Evolutionary conservation across 2,113 vertebrate genomes (phyloP).

Genomic region (Halcyon malimbica): DNA sequence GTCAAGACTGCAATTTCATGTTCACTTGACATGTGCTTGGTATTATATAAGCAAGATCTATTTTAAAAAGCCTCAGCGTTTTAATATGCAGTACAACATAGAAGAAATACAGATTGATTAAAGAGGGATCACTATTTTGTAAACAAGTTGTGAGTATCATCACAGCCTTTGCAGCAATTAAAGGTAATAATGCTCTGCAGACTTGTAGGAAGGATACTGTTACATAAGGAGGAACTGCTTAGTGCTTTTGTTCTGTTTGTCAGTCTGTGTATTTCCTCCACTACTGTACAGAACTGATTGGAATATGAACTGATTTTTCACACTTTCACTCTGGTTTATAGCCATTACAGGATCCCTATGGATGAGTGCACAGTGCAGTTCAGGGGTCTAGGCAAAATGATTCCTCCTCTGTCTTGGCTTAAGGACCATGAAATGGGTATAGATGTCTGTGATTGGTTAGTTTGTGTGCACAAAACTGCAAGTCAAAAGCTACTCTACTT

Average conservation of each 20-base stretch:
- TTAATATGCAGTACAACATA: not conserved
- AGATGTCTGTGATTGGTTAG: not conserved
- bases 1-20: not conserved
- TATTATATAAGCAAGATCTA: constrained; percentile 12
- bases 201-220: not conserved
- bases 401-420: not conserved
- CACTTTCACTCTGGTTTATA: not conserved
- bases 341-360: not conserved
- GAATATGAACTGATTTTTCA: not conserved
- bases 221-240: not conserved
- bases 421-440: not conserved
- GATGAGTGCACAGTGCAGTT: not conserved
- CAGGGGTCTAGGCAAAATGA: not conserved
- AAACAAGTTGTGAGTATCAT: constrained; percentile 39
- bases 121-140: constrained; percentile 32
- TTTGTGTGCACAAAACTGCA: not conserved
- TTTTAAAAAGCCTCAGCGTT: not conserved
- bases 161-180: constrained; percentile 5
- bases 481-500: not conserved
- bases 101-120: not conserved
- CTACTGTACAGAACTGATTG: not conserved
- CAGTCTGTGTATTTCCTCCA: not conserved
- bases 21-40: not conserved
- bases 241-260: not conserved
- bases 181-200: not conserved